Evolutionary conservation across 92 coral and sea anemone genomes (phyloP), one percentile per base, ranked within the genome.

Genomic region (Desmophyllum pertusum): DNA sequence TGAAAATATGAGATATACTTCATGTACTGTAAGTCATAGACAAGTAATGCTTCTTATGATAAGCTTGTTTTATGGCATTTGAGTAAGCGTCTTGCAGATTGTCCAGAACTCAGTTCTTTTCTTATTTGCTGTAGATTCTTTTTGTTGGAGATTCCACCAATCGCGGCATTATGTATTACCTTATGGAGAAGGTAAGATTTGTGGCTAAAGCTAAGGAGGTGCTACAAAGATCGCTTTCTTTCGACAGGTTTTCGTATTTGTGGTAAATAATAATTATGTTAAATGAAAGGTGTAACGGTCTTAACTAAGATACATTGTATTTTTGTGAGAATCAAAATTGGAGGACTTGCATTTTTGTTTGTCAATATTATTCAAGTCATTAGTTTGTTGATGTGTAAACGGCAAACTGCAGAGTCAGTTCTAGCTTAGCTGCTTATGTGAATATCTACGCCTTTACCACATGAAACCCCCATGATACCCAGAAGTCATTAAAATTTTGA

Each of bases 121-220:
- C 41, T 38, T 57, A 23, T 65, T 51, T 65, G 23, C 29, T 36
- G 25, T 74, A 93, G 97, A 81, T 93, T 66, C 79, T 93, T 10
- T 93, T 93, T 80, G 87, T 93, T 25, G 97, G 97, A 41, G 97
- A 93, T 74, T 93, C 97, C 10, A 93, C 97, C 17, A 91, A 93
- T 83, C 92, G 97, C 33, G 97, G 94, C 19, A 93, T 91, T 40
- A 93, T 93, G 97, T 93, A 93, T 61, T 93, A 93, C 57, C 81
- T 93, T 33, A 93, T 93, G 90, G 94, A 93, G 57, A 93, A 93
- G 94, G 97, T 93, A 69, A 21, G 86, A 45, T 30, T 50, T n/a
- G n/a, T n/a, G n/a, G n/a, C n/a, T n/a, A n/a, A n/a, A n/a, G n/a
- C n/a, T n/a, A n/a, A 59, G 15, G 65, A 59, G 10, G 15, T 27